A percentile compares a stretch with the other conserved stretches of the same genome.
Evolutionary conservation across 2,113 vertebrate genomes (phyloP).

Genomic region (Jacana jacana): DNA sequence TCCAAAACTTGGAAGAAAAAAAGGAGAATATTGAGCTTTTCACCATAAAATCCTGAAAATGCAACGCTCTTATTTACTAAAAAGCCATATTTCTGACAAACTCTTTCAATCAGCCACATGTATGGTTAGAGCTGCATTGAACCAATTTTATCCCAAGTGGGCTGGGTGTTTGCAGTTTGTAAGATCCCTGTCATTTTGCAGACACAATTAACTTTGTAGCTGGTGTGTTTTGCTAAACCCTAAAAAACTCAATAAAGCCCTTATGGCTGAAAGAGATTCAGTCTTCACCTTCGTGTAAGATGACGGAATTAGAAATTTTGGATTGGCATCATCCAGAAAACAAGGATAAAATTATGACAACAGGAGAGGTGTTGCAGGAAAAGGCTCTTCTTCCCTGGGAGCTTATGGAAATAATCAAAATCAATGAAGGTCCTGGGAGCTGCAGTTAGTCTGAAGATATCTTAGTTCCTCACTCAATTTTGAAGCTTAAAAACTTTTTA

Average conservation of each 20-base stretch:
- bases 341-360: neutral
- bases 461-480: neutral
- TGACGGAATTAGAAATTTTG: neutral
- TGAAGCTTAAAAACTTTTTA: neutral
- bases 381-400: neutral
- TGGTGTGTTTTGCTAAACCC: conserved; percentile 35
- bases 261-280: neutral
- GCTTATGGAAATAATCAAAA: neutral
- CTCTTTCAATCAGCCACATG: neutral
- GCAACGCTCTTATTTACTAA: neutral
- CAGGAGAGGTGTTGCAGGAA: neutral
- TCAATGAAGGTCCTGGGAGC: neutral
- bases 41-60: neutral
- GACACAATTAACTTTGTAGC: conserved; percentile 21
- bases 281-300: neutral
- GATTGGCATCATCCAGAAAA: neutral
- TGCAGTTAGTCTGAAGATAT: neutral
- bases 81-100: neutral
- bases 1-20: neutral
- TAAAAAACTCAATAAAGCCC: neutral
- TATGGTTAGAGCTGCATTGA: neutral
- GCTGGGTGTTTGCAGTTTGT: conserved; percentile 23
- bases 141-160: neutral
- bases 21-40: neutral
- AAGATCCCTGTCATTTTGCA: conserved; percentile 31